Conservation (phyloP, 2,888 invertebrate genomes). For the Pycnomerus fuliginosus region DNA sequence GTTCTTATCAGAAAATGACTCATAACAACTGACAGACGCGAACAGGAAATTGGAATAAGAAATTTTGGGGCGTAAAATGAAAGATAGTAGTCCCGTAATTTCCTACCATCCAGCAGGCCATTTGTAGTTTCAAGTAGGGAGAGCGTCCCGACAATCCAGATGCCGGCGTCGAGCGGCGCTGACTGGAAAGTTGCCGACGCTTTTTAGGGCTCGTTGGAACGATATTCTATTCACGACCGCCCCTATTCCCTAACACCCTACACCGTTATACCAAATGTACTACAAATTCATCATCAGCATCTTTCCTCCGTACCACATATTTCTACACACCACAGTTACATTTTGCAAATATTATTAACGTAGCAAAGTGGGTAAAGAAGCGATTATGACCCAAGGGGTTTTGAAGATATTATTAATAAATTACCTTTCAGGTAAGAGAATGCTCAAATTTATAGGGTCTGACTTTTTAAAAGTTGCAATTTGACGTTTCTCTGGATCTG, state of each 20-base stretch:
- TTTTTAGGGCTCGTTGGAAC: slow-evolving; percentile 35
- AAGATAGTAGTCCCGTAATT: slow-evolving; percentile 75
- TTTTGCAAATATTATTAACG: no score
- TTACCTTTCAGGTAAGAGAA: no score
- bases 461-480: no score
- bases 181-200: slow-evolving; percentile 39
- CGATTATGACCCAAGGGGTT: no score
- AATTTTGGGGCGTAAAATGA: slow-evolving; percentile 77
- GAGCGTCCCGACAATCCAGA: slow-evolving; percentile 5
- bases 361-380: no score
- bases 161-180: slow-evolving; percentile 11
- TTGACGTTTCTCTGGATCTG: no score
- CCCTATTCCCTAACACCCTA: slow-evolving; percentile 30
- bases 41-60: slow-evolving; percentile 72
- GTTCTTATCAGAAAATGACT: slow-evolving; percentile 73
- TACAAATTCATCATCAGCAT: no score
- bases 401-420: no score
- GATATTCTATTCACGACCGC: slow-evolving; percentile 45
- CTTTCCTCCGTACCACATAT: no score
- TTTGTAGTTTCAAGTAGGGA: slow-evolving; percentile 43
- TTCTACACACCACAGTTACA: no score
- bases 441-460: no score
- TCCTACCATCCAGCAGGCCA: slow-evolving; percentile 56
- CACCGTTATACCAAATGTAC: no score
- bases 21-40: slow-evolving; percentile 64